phyloP scores from a whole-genome alignment of 2,113 vertebrate species.

The Otolemur garnettii region DNA sequence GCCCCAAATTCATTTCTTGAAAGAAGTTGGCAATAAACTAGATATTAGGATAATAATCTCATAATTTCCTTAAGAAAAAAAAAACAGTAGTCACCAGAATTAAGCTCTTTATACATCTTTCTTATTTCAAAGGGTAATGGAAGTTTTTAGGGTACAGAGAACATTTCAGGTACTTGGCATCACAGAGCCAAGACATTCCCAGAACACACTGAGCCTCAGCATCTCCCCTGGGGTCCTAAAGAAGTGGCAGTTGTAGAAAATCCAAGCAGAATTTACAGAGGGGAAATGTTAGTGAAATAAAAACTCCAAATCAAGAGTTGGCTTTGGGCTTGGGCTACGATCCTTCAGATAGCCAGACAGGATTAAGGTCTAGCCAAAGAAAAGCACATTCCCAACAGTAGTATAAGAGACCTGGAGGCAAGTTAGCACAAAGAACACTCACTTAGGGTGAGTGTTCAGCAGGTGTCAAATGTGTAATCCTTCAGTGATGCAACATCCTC shows the following conservation, averaged over 20 bases:
- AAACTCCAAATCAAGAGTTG: background rate
- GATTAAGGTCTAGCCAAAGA: background rate
- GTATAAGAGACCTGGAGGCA: background rate
- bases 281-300: background rate
- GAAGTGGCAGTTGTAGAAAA: background rate
- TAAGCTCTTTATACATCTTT: conserved; percentile 57
- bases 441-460: background rate
- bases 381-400: background rate
- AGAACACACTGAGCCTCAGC: background rate
- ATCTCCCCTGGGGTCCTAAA: background rate
- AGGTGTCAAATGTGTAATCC: background rate
- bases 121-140: background rate
- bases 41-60: background rate
- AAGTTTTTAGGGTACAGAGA: background rate
- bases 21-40: conserved; percentile 23
- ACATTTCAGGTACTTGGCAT: background rate
- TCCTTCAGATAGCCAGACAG: background rate
- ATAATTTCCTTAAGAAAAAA: conserved; percentile 16
- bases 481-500: background rate
- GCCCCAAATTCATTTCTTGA: conserved; percentile 22
- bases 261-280: background rate
- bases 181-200: background rate
- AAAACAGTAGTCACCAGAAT: background rate
- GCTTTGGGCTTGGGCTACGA: conserved; percentile 24
- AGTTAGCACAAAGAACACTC: background rate